Evolutionary conservation across 2,888 invertebrate genomes (phyloP).

Genomic region (Ptychoptera albimana): DNA sequence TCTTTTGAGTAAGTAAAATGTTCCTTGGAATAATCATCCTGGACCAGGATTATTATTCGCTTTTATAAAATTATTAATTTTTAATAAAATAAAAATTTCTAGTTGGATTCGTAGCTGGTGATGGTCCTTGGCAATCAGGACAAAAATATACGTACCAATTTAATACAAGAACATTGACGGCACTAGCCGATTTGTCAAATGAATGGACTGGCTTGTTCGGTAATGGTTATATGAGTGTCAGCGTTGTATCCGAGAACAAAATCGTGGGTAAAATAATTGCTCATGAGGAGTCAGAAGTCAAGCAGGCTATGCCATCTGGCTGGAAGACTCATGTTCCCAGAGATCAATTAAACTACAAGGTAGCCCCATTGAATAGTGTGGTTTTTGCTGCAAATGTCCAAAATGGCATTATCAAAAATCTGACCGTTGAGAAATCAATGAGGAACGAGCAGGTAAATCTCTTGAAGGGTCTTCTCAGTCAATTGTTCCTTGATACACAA

Average conservation of each 20-base stretch:
- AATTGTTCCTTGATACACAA: slow-evolving; percentile 49
- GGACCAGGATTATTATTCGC: too few relatives aligned
- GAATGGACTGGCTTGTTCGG: slow-evolving; percentile 38
- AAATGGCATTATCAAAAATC: too few relatives aligned
- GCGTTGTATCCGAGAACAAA: slow-evolving; percentile 32
- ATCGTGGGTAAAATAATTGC: slow-evolving; percentile 34
- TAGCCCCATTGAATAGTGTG: slow-evolving; percentile 42
- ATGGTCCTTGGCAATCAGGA: slow-evolving; percentile 38
- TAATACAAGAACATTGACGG: slow-evolving; percentile 40
- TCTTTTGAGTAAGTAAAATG: slow-evolving; percentile 22
- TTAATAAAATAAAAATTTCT: background rate
- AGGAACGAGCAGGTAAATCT: slow-evolving; percentile 50
- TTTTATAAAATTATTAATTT: slow-evolving; percentile 3
- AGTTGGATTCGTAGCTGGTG: slow-evolving; percentile 23
- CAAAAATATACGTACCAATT: slow-evolving; percentile 42
- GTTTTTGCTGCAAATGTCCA: slow-evolving; percentile 33
- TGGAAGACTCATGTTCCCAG: slow-evolving; percentile 33
- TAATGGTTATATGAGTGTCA: slow-evolving; percentile 38
- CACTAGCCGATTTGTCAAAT: slow-evolving; percentile 37
- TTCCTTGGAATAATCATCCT: too few relatives aligned
- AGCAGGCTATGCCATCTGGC: too few relatives aligned
- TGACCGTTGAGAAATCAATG: slow-evolving; percentile 33
- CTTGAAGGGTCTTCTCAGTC: slow-evolving; percentile 49
- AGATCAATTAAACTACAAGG: slow-evolving; percentile 35
- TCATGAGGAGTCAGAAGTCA: slow-evolving; percentile 36